Percentiles rank a stretch among this genome's conserved stretches.
phyloP scores from a whole-genome alignment of 2,888 invertebrate species.

The Brachyopa scutellaris region DNA sequence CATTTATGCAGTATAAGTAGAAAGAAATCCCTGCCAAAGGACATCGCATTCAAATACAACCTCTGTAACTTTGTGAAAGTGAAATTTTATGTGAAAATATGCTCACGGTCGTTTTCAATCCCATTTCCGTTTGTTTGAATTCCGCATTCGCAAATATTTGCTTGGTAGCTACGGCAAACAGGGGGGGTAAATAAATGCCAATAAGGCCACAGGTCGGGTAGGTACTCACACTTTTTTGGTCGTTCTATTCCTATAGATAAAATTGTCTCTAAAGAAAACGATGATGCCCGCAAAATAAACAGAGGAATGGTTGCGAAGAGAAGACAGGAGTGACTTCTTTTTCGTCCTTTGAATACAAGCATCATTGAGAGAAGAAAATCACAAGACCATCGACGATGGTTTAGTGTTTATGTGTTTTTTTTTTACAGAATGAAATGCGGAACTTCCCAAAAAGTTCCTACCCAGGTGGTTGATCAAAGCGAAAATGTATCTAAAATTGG shows the following conservation, averaged over 20 bases:
- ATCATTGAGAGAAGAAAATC: conserved; percentile 8
- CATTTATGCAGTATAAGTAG: conserved; percentile 2
- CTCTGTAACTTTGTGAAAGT: conserved; percentile 30
- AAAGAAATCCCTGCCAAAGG: background rate
- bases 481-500: conserved; percentile 43
- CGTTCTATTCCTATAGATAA: too few relatives aligned
- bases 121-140: conserved; percentile 64
- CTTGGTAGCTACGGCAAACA: conserved; percentile 57
- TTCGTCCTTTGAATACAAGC: conserved; percentile 46
- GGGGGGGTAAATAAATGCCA: conserved; percentile 52
- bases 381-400: conserved; percentile 8
- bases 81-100: conserved; percentile 54
- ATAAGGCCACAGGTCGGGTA: conserved; percentile 52
- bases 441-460: background rate
- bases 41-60: background rate
- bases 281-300: conserved; percentile 39
- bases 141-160: conserved; percentile 62
- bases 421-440: background rate
- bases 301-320: conserved; percentile 39
- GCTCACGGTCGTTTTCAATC: conserved; percentile 36
- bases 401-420: background rate
- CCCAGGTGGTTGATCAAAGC: conserved; percentile 38
- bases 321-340: conserved; percentile 40
- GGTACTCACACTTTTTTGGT: conserved; percentile 9
- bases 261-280: conserved; percentile 3